A percentile compares a stretch with the other conserved stretches of the same genome.
phyloP scores from a whole-genome alignment of 2,797 vertebrate genomes.

The Eurystomus glaucurus region DNA sequence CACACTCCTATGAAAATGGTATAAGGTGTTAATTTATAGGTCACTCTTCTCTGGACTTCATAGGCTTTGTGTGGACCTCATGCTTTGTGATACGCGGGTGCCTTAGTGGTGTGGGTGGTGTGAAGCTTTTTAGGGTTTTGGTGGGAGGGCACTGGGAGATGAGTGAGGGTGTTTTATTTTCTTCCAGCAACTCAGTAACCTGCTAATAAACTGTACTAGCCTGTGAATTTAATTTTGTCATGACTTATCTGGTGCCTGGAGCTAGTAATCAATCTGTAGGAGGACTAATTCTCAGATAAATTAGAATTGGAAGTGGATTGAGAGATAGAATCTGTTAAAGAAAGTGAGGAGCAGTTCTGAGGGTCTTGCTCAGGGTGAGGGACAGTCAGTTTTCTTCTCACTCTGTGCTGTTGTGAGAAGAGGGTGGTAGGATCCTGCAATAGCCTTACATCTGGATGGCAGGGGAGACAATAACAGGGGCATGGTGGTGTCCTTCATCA shows the following conservation, averaged over 20 bases:
- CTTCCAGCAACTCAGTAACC: constrained; percentile 1
- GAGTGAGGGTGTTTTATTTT: not conserved
- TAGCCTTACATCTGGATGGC: accelerated
- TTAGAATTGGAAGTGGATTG: constrained; percentile 32
- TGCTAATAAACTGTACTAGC: constrained; percentile 62
- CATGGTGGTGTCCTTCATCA: not conserved
- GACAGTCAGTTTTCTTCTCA: not conserved
- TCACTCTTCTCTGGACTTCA: not conserved
- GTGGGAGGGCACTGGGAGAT: not conserved
- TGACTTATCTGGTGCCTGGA: constrained; percentile 46
- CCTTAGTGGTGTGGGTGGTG: not conserved
- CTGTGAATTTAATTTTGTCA: constrained; percentile 61
- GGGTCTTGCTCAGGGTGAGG: not conserved
- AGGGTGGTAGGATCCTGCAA: not conserved
- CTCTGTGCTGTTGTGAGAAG: not conserved
- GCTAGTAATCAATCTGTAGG: constrained; percentile 62
- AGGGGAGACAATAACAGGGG: not conserved
- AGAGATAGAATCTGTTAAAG: not conserved
- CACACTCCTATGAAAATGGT: not conserved
- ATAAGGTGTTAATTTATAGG: not conserved
- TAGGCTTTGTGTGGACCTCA: not conserved
- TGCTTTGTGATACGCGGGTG: not conserved
- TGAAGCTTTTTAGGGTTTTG: not conserved
- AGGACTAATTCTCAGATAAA: not conserved
- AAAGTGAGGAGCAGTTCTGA: not conserved